These are phyloP conservation scores for Pteronotus mesoamericanus DNA, from an alignment of 2,797 vertebrate genomes.

Conservation along the genomic window DNA sequence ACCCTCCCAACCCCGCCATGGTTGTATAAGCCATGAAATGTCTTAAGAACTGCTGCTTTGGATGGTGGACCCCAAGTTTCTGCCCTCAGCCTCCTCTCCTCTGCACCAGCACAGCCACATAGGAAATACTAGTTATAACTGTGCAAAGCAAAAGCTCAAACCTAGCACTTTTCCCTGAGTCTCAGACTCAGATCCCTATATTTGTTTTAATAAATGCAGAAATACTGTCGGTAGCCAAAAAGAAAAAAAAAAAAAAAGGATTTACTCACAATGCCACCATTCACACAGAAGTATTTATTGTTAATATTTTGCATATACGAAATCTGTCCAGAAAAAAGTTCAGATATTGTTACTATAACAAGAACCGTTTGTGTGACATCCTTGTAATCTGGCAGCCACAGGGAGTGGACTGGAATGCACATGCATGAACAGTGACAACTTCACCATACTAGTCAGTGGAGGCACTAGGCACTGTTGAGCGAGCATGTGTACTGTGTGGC, in stretches of 20 bases:
- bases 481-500: neutral
- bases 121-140: neutral
- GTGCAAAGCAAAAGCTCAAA: neutral
- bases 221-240: neutral
- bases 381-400: neutral
- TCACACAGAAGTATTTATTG: neutral
- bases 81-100: neutral
- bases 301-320: neutral
- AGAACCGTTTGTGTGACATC: neutral
- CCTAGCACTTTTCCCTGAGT: neutral
- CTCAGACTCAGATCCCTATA: neutral
- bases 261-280: neutral
- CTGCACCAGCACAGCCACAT: neutral
- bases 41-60: neutral
- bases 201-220: neutral
- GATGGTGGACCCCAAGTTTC: neutral
- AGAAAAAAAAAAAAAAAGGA: too few relatives aligned
- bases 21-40: neutral
- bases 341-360: neutral
- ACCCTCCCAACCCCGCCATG: neutral
- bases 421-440: neutral
- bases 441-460: neutral
- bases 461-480: neutral
- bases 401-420: neutral
- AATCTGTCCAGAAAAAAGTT: neutral